These are phyloP conservation scores for Alcedo quadribrachys DNA, from an alignment of 2,797 vertebrate genomes.

Conservation along the genomic window DNA sequence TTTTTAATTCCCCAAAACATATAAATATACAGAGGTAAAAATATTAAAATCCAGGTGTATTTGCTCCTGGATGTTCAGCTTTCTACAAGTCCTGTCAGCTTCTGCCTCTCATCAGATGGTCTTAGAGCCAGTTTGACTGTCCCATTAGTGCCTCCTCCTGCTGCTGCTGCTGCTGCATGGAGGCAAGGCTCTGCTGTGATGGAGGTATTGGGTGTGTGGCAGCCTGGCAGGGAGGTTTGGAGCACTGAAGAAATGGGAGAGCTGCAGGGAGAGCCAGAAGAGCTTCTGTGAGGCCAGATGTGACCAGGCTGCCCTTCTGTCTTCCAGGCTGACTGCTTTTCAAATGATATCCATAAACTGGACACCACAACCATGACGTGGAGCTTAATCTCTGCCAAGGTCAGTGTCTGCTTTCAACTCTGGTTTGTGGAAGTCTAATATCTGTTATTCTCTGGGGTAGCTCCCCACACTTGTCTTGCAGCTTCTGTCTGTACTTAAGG, in stretches of 20 bases:
- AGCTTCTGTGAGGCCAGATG: not conserved
- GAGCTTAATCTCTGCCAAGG: conserved; percentile 92
- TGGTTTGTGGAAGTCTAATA: not conserved
- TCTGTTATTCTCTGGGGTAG: not conserved
- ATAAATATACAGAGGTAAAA: not conserved
- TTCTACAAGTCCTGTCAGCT: not conserved
- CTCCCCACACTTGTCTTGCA: not conserved
- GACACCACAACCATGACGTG: conserved; percentile 93
- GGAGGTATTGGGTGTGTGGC: not conserved
- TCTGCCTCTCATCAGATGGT: accelerated
- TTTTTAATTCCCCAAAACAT: not conserved
- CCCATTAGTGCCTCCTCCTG: not conserved
- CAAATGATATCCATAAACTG: conserved; percentile 97
- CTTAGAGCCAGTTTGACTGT: not conserved
- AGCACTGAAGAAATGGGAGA: not conserved
- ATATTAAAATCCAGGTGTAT: not conserved
- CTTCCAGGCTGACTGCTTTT: conserved; percentile 97
- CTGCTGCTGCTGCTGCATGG: not conserved
- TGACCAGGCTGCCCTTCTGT: conserved; percentile 14
- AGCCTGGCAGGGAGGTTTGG: not conserved
- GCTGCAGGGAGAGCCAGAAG: not conserved
- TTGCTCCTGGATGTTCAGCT: not conserved
- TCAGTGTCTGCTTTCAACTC: conserved; percentile 73
- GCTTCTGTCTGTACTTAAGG: not conserved
- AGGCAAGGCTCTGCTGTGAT: not conserved